Conservation (phyloP, 2,113 vertebrate genomes). For the Setophaga petechia region DNA sequence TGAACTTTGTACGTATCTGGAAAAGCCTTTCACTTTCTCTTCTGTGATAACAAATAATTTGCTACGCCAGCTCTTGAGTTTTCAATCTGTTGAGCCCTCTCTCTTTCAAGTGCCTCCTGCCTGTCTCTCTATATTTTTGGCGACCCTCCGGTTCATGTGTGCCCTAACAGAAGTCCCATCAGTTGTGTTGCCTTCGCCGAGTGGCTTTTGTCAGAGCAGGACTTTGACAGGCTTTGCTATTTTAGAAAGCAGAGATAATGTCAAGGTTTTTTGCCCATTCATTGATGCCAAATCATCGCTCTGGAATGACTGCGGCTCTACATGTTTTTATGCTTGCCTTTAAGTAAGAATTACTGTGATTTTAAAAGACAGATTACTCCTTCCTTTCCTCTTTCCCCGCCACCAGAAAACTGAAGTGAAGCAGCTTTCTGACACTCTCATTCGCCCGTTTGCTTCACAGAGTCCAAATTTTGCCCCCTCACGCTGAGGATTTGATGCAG, state of each 20-base stretch:
- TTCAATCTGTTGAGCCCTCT: background rate
- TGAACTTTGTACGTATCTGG: background rate
- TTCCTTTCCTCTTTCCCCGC: background rate
- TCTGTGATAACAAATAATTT: background rate
- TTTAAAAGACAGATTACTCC: background rate
- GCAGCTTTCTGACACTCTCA: background rate
- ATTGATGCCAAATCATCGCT: background rate
- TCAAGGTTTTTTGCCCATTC: background rate
- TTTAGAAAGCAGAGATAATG: background rate
- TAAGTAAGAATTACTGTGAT: background rate
- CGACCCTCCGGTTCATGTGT: background rate
- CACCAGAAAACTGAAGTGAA: background rate
- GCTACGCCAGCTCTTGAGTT: background rate
- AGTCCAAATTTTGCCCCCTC: background rate
- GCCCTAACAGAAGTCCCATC: background rate
- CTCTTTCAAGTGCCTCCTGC: background rate
- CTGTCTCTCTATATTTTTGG: background rate
- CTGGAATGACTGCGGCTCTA: background rate
- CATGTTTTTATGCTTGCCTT: background rate
- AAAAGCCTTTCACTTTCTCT: conserved; percentile 48
- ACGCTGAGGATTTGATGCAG: background rate
- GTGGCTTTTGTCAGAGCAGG: background rate
- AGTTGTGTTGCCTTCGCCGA: background rate
- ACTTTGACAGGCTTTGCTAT: background rate
- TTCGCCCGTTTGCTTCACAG: background rate